Conservation (phyloP, 2,888 invertebrate genomes). For the Matsumyia berberina region DNA sequence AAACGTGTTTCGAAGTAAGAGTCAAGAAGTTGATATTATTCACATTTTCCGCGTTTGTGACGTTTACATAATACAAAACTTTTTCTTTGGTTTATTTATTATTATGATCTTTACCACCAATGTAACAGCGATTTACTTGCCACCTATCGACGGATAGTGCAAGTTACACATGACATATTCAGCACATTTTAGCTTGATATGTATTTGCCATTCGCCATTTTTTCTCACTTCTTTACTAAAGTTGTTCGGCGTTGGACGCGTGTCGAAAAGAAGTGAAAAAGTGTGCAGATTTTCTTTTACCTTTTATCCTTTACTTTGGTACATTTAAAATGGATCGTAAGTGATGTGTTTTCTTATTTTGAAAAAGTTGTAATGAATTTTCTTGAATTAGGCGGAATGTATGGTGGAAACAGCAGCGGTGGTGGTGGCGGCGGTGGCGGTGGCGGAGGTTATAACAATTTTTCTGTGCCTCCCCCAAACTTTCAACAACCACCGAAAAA, state of each 20-base stretch:
- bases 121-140: not conserved
- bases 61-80: no score
- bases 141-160: slow-evolving; percentile 12
- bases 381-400: slow-evolving; percentile 74
- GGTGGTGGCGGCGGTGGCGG: slow-evolving; percentile 77
- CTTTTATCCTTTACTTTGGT: slow-evolving; percentile 1
- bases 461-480: slow-evolving; percentile 83
- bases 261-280: slow-evolving; percentile 42
- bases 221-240: slow-evolving; percentile 60
- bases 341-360: slow-evolving; percentile 63
- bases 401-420: slow-evolving; percentile 77
- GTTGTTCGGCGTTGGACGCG: slow-evolving; percentile 59
- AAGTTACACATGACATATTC: slow-evolving; percentile 2
- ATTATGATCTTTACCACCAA: not conserved
- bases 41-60: no score
- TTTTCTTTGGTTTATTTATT: not conserved
- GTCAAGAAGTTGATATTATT: no score
- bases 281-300: slow-evolving; percentile 17
- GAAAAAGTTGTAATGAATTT: not conserved
- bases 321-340: slow-evolving; percentile 80
- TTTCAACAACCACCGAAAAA: slow-evolving; percentile 82
- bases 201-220: slow-evolving; percentile 57
- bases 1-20: no score
- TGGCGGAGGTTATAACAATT: slow-evolving; percentile 82
- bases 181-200: slow-evolving; percentile 31